Base-by-base conservation (phyloP, 2,888 invertebrate species). In the Orchesellides sinensis region DNA sequence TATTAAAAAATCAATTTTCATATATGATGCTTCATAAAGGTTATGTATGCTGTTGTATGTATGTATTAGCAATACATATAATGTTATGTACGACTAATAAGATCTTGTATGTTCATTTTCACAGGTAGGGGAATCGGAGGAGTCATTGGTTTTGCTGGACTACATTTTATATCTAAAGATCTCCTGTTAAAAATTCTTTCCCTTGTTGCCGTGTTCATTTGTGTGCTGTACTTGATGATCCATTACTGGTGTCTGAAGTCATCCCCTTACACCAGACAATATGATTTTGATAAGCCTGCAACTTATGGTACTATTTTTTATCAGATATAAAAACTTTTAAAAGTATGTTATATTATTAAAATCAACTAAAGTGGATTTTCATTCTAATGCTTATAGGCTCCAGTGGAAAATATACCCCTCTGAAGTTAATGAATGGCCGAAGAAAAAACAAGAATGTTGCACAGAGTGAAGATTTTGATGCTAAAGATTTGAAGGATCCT, bases 121-220 rank as follows among this genome's bases (percentile, higher is more conserved):
- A 0, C 52, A 88, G 88, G 88, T 66, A 82, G 88, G 52, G 88
- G 88, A 73, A 21, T 88, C 12, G 88, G 88, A 19, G 84, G 88
- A 14, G 66, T 87, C 14, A 19, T 85, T n/a, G 84, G 83, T 17
- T 87, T 84, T 65, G 70, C 84, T 47, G 84, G 83, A 27, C 66
- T 88, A 23, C 32, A 68, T 25, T 83, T 84, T 63, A 40, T 85
- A n/a, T 25, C 81, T 10, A 86, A 85, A 74, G 88, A 87, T 40
- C 56, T 83, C 68, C 65, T 87, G n/a, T 66, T 88, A 21, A 88
- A 88, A 73, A 75, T 80, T 27, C 47, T 81, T 17, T 73, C 88
- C 23, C 56, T 84, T n/a, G 68, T 68, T 49, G 66, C 85, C 19
- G 79, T 87, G 69, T 83, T 87, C 70, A 70, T 85, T 45, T 86